These are phyloP conservation scores for Trichogramma dendrolimi DNA, from an alignment of 2,888 invertebrate species.

Conservation along the genomic window DNA sequence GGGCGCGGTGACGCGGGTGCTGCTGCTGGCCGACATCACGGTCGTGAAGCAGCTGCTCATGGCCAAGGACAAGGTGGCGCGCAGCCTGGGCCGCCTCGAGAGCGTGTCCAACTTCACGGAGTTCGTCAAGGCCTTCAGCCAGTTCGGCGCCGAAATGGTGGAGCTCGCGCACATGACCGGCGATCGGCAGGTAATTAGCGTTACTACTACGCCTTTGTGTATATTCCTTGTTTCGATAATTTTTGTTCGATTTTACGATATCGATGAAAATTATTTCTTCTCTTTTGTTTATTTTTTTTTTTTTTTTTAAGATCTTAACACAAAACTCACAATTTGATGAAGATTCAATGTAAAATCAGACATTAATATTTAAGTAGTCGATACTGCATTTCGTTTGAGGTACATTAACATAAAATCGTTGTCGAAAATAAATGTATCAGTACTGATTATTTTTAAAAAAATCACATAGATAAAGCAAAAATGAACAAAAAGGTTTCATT, in stretches of 20 bases:
- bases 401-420: background rate
- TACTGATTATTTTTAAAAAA: background rate
- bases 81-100: slow-evolving; percentile 78
- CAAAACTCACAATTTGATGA: background rate
- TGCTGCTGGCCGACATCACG: slow-evolving; percentile 94
- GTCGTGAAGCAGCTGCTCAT: slow-evolving; percentile 93
- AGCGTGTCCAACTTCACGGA: slow-evolving; percentile 91
- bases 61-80: slow-evolving; percentile 90
- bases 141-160: slow-evolving; percentile 98
- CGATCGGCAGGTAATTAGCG: slow-evolving; percentile 58
- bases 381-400: background rate
- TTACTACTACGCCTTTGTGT: background rate
- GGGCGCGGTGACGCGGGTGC: slow-evolving; percentile 90
- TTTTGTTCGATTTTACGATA: background rate
- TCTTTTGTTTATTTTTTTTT: background rate
- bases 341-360: background rate
- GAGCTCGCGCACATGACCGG: slow-evolving; percentile 93
- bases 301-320: background rate
- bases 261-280: background rate
- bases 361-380: background rate
- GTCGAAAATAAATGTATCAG: background rate
- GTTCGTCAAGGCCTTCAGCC: slow-evolving; percentile 97
- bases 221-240: background rate
- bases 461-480: background rate
- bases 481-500: background rate